Evolutionary conservation across 2,888 invertebrate genomes (phyloP).

Genomic region (Proisotoma minuta): DNA sequence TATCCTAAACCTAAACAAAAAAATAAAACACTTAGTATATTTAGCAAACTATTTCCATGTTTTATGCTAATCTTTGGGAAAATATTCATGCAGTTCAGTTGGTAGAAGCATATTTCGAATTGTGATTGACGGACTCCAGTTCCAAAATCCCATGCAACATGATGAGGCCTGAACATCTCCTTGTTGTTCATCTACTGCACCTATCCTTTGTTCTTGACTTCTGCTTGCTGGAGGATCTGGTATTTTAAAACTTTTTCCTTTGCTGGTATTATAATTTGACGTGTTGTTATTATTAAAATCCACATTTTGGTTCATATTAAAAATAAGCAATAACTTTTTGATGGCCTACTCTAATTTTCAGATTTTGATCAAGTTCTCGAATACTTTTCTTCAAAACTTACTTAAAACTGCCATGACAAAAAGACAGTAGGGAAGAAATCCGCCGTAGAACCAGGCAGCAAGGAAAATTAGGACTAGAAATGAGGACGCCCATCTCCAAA

Average conservation of each 20-base stretch:
- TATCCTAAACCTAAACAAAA: constrained; percentile 38
- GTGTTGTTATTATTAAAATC: too few relatives aligned
- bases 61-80: constrained; percentile 24
- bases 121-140: constrained; percentile 11
- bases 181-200: neutral
- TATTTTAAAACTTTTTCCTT: too few relatives aligned
- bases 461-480: constrained; percentile 42
- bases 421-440: constrained; percentile 41
- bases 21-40: neutral
- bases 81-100: constrained; percentile 21
- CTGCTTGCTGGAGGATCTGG: too few relatives aligned
- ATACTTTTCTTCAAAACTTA: too few relatives aligned
- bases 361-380: too few relatives aligned
- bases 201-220: neutral
- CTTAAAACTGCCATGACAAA: constrained; percentile 39
- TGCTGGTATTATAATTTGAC: too few relatives aligned
- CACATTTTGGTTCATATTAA: too few relatives aligned
- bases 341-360: too few relatives aligned
- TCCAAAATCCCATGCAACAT: constrained; percentile 2
- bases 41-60: neutral
- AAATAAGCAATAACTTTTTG: too few relatives aligned
- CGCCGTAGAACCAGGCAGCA: constrained; percentile 45
- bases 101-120: constrained; percentile 28
- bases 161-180: neutral
- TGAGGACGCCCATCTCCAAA: constrained; percentile 45